phyloP scores from a whole-genome alignment of 2,113 vertebrate species.

The Proterorhinus semilunaris region DNA sequence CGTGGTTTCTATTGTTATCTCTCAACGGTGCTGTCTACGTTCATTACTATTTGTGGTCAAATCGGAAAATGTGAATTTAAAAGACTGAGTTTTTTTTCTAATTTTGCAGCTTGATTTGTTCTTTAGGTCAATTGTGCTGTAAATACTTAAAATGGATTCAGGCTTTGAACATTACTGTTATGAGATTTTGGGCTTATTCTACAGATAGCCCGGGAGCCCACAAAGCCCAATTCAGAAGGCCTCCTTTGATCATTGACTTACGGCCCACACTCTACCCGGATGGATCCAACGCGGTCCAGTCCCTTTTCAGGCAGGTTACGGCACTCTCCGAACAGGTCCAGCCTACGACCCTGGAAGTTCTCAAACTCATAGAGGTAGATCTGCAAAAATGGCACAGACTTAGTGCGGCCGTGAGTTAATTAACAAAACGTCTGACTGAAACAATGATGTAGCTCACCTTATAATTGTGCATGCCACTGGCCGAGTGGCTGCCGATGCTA shows the following conservation, averaged over 20 bases:
- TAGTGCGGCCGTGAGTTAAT: background rate
- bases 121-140: too few species aligned
- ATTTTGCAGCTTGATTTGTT: too few species aligned
- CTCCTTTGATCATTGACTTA: constrained; percentile 52
- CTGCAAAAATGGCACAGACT: constrained; percentile 46
- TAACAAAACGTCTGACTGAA: too few species aligned
- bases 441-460: constrained; percentile 58
- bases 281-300: constrained; percentile 76
- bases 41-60: too few species aligned
- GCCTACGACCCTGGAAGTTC: constrained; percentile 81
- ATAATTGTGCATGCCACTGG: constrained; percentile 66
- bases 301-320: constrained; percentile 77
- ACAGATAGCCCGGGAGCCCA: too few species aligned
- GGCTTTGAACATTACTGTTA: too few species aligned
- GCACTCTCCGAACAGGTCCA: constrained; percentile 76
- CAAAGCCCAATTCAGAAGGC: too few species aligned
- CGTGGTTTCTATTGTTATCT: background rate
- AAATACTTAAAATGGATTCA: too few species aligned
- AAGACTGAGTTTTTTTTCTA: too few species aligned
- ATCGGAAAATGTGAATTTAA: too few species aligned
- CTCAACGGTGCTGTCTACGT: too few species aligned
- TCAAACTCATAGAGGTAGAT: constrained; percentile 80
- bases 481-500: constrained; percentile 78
- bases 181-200: too few species aligned
- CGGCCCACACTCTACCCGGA: constrained; percentile 81